Percentiles rank a stretch among this genome's conserved stretches.
These are phyloP conservation scores for Drosophila barbarae DNA, from an alignment of 2,888 invertebrate genomes.

Conservation along the genomic window DNA sequence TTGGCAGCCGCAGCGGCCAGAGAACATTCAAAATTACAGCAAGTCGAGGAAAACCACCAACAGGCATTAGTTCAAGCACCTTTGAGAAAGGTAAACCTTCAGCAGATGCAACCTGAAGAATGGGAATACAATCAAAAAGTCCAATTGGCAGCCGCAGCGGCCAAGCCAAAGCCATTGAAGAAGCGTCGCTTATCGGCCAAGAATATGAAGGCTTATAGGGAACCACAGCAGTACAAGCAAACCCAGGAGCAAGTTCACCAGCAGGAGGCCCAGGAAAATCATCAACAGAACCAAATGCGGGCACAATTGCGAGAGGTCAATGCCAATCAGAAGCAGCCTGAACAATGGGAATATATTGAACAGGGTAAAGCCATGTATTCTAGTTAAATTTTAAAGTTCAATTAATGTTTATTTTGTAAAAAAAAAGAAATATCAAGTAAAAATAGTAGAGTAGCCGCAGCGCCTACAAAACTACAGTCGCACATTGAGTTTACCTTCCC, in stretches of 20 bases:
- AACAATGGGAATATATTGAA: constrained; percentile 16
- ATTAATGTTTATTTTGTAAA: constrained; percentile 2
- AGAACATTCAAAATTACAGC: background rate
- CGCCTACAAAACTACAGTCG: background rate
- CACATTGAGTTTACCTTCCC: background rate
- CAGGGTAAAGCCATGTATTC: constrained; percentile 11
- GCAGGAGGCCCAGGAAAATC: background rate
- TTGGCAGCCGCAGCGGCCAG: no score
- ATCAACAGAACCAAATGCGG: background rate
- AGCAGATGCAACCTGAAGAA: background rate
- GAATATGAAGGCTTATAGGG: background rate
- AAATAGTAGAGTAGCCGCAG: background rate
- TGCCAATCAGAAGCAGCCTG: background rate
- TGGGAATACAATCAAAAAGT: background rate
- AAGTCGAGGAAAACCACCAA: background rate
- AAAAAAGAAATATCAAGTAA: no score
- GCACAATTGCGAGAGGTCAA: background rate
- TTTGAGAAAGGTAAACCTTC: no score
- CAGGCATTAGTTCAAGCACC: background rate
- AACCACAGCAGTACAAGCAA: background rate
- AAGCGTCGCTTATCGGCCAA: background rate
- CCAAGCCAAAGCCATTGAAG: background rate
- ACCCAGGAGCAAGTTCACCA: background rate
- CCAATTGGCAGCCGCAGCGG: background rate
- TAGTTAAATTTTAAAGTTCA: background rate